A percentile compares a stretch with the other conserved stretches of the same genome.
phyloP scores from a whole-genome alignment of 2,113 vertebrate genomes.

The Epinephelus fuscoguttatus region DNA sequence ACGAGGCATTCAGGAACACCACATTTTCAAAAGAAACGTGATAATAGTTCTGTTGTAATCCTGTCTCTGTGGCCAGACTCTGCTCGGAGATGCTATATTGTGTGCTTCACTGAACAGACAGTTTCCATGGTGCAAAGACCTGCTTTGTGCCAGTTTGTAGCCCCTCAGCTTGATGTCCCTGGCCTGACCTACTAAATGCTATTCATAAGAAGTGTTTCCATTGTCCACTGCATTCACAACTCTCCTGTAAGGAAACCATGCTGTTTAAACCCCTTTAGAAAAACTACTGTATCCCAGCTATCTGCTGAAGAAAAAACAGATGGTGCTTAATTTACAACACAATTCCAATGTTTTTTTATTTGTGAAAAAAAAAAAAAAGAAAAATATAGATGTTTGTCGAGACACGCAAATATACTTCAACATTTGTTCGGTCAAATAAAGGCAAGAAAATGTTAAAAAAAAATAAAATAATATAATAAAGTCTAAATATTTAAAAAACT shows the following conservation, averaged over 20 bases:
- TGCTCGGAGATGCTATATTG: neutral
- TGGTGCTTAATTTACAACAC: no score
- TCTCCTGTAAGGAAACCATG: neutral
- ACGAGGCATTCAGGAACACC: neutral
- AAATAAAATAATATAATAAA: no score
- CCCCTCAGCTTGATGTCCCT: constrained; percentile 55
- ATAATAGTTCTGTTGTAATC: neutral
- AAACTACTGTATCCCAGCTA: rapidly evolving
- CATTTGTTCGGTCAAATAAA: no score
- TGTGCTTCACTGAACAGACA: constrained; percentile 13
- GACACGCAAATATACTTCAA: no score
- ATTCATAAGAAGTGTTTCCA: constrained; percentile 23
- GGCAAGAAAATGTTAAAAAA: no score
- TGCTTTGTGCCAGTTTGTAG: constrained; percentile 45
- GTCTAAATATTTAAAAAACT: no score
- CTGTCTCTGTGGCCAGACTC: neutral
- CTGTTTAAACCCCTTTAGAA: neutral
- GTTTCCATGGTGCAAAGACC: constrained; percentile 32
- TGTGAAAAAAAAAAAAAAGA: no score
- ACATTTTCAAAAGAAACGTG: neutral
- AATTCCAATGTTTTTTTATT: no score
- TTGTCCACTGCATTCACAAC: neutral
- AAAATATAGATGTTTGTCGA: no score
- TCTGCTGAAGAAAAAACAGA: neutral
- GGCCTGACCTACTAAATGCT: constrained; percentile 60